Percentiles rank a stretch among this genome's conserved stretches.
Evolutionary conservation across 2,113 vertebrate genomes (phyloP).

Genomic region (Chascanopsetta lugubris): DNA sequence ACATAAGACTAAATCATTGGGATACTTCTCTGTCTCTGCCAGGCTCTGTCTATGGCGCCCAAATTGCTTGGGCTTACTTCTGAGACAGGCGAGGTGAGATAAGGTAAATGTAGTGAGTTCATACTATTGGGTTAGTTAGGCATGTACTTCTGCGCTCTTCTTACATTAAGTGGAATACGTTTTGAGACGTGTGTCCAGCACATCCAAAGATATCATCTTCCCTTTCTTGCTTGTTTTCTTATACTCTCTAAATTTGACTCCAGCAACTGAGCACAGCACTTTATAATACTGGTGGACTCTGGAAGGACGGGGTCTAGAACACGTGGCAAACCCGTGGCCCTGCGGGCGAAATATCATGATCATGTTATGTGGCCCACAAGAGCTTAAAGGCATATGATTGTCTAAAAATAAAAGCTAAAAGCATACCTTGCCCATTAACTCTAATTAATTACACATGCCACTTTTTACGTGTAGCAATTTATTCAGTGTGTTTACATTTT

Average conservation of each 20-base stretch:
- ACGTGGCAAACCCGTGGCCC: too few relatives aligned
- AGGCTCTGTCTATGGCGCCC: slow-evolving; percentile 27
- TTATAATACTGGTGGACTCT: neutral
- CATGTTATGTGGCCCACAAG: too few relatives aligned
- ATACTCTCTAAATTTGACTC: neutral
- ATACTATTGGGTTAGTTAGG: neutral
- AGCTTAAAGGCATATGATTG: too few relatives aligned
- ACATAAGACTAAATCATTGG: slow-evolving; percentile 49
- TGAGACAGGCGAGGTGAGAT: neutral
- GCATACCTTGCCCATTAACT: too few relatives aligned
- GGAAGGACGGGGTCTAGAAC: too few relatives aligned
- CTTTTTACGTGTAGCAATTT: too few relatives aligned
- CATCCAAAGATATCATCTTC: neutral
- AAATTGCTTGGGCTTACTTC: slow-evolving; percentile 32
- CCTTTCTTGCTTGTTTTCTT: neutral
- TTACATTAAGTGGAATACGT: neutral
- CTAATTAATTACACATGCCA: too few relatives aligned
- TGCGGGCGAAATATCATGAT: too few relatives aligned
- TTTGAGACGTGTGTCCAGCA: neutral
- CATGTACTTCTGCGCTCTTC: neutral
- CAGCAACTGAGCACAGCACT: neutral
- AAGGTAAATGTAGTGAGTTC: neutral
- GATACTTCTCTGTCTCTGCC: slow-evolving; percentile 27
- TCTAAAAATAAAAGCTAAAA: too few relatives aligned
- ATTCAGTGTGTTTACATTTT: too few relatives aligned